Conservation (phyloP, 2,888 invertebrate species). For the Synanthedon myopaeformis region DNA sequence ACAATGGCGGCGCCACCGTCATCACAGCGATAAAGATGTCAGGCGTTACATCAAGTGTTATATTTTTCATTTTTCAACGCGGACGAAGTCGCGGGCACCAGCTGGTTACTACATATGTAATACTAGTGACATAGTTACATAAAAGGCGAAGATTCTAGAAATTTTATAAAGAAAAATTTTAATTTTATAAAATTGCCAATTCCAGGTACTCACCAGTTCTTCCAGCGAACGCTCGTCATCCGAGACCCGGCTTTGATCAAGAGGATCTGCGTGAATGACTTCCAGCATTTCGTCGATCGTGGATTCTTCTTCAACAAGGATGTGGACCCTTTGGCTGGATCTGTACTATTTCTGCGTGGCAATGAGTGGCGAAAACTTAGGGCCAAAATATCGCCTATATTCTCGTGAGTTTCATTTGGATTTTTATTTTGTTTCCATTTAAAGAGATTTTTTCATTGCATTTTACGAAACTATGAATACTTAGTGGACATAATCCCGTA, state of each 20-base stretch:
- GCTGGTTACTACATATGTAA: not conserved
- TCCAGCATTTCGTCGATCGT: constrained; percentile 57
- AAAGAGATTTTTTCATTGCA: too few species aligned
- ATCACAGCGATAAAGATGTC: too few species aligned
- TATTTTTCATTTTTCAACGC: too few species aligned
- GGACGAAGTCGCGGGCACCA: too few species aligned
- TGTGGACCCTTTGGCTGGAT: constrained; percentile 56
- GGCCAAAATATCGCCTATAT: constrained; percentile 60
- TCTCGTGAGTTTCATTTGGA: constrained; percentile 40
- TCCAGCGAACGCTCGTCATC: constrained; percentile 54
- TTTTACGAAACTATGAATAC: too few species aligned
- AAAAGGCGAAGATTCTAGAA: not conserved
- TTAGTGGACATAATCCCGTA: too few species aligned
- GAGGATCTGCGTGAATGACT: constrained; percentile 58
- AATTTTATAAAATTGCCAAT: constrained; percentile 4
- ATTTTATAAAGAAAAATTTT: not conserved
- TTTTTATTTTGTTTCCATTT: too few species aligned
- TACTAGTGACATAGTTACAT: not conserved
- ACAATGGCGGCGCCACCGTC: too few species aligned
- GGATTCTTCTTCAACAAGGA: constrained; percentile 60
- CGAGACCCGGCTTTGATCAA: constrained; percentile 55
- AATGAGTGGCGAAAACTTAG: constrained; percentile 53
- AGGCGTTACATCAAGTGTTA: too few species aligned
- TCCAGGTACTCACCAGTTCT: constrained; percentile 60
- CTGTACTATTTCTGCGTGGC: constrained; percentile 54